These are phyloP conservation scores for Amblyornis subalaris DNA, from an alignment of 2,113 vertebrate genomes.

Conservation along the genomic window DNA sequence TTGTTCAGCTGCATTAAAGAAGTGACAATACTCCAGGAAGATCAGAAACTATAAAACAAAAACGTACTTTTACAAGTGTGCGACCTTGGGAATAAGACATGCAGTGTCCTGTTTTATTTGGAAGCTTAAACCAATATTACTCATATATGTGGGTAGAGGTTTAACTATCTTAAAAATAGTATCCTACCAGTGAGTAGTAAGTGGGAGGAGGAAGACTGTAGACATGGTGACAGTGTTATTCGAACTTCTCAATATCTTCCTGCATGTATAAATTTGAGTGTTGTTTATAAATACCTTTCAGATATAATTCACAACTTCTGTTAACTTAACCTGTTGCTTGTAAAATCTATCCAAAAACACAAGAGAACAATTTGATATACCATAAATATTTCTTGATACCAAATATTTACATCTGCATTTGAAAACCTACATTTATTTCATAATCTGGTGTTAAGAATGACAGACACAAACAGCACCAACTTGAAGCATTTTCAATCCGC, in stretches of 20 bases:
- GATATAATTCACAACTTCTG: constrained; percentile 64
- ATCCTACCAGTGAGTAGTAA: constrained; percentile 17
- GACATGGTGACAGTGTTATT: constrained; percentile 57
- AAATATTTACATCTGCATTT: constrained; percentile 43
- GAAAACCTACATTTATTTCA: constrained; percentile 43
- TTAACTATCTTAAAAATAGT: constrained; percentile 33
- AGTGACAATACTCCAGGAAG: not conserved
- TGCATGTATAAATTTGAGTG: constrained; percentile 52
- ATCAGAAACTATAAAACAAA: not conserved
- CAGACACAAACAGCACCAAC: not conserved
- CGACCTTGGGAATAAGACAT: constrained; percentile 7
- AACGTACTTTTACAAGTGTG: not conserved
- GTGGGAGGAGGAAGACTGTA: constrained; percentile 6
- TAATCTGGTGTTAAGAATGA: constrained; percentile 20
- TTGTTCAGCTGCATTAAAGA: not conserved
- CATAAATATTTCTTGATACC: constrained; percentile 51
- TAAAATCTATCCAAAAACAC: constrained; percentile 62
- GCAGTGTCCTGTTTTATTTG: constrained; percentile 47
- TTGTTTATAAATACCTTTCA: constrained; percentile 67
- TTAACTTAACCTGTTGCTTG: constrained; percentile 59
- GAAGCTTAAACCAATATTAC: constrained; percentile 53
- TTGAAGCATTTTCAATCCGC: not conserved
- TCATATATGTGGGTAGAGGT: constrained; percentile 26
- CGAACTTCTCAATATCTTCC: constrained; percentile 58
- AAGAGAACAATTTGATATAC: constrained; percentile 38